Base-by-base conservation (phyloP, 2,113 vertebrate species). In the Parus major region DNA sequence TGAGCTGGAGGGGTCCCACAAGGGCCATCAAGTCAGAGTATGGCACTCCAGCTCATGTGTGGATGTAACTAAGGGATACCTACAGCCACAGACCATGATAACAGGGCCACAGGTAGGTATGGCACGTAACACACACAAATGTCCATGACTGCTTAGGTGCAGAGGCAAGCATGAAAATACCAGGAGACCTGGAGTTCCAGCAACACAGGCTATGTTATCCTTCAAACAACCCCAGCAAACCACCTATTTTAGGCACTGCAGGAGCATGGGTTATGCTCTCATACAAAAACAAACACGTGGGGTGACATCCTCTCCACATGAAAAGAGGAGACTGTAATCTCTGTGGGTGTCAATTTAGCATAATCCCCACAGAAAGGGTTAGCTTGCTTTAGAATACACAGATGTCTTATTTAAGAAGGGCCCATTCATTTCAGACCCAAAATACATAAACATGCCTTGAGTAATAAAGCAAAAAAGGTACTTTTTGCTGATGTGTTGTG, bases 401-500 rank as follows among this genome's bases (percentile, higher is more conserved):
- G 76, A 88, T 63, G 90, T 65, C 8, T 0, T 35, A 25, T 90
- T 92, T 86, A 70, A 97, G 86, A 97, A 95, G 82, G 68, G 53
- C 57, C 64, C 64, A 78, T 93, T 96, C 88, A 96, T 88, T 96
- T 83, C 22, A 59, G 64, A 60, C 60, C 68, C 85, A 86, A 93
- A 93, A 88, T 84, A 95, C 77, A 93, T 57, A 95, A 97, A 96
- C 86, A 93, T 49, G 82, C 69, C 80, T 88, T 88, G 69, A 94
- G 92, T 94, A 92, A 88, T 90, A 94, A 81, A 81, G 93, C 22
- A 80, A 93, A 94, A 92, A 96, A 90, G 75, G 95, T 96, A 93
- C 86, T 93, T 96, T 97, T 88, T 95, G 90, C 88, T 93, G 79
- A 96, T 96, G 59, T 88, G 75, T 96, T 95, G 95, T 95, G 95